phyloP scores from a whole-genome alignment of 2,888 invertebrate species.

The Selenia dentaria region DNA sequence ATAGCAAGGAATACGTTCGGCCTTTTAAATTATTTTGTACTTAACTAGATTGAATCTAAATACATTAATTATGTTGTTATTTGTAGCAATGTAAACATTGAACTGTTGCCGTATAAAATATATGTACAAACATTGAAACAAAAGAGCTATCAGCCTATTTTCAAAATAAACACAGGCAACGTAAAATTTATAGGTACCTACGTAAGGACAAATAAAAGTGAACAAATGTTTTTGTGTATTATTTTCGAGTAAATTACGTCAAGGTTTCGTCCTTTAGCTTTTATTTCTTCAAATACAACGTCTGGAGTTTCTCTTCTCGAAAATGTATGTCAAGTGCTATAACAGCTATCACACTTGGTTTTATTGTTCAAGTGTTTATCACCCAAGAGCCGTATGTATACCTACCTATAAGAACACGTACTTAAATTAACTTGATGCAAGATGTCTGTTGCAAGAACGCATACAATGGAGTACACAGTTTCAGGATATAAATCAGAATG shows the following conservation, averaged over 20 bases:
- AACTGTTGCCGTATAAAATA: no score
- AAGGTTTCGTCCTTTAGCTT: constrained; percentile 17
- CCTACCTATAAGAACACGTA: constrained; percentile 26
- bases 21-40: no score
- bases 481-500: no score
- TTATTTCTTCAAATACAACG: constrained; percentile 29
- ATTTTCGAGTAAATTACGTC: constrained; percentile 18
- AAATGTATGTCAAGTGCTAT: constrained; percentile 74
- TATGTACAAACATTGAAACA: no score
- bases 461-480: neutral
- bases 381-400: neutral
- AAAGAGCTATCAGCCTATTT: no score
- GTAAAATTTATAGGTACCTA: no score
- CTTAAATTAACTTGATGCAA: neutral
- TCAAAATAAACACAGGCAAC: no score
- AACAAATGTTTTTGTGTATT: neutral
- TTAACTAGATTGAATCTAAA: no score
- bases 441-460: neutral
- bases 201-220: no score
- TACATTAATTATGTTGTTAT: no score
- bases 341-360: constrained; percentile 60
- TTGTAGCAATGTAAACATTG: no score
- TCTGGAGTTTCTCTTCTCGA: constrained; percentile 45
- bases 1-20: no score
- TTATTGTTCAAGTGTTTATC: constrained; percentile 68